Percentiles rank a stretch among this genome's conserved stretches.
These are phyloP conservation scores for Corythornis vintsioides DNA, from an alignment of 2,113 vertebrate species.

Conservation along the genomic window DNA sequence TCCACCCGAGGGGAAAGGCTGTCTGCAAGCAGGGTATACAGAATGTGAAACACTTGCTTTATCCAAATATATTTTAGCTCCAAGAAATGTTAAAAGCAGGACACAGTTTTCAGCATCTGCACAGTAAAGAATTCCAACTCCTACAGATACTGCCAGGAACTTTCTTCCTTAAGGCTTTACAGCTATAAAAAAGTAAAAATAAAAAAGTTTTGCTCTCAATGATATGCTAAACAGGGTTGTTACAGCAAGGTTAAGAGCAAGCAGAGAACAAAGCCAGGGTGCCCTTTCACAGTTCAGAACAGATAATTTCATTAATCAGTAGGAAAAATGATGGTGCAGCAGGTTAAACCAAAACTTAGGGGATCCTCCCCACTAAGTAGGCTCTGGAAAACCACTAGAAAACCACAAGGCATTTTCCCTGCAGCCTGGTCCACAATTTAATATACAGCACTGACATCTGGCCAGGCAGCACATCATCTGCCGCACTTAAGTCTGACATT, in stretches of 20 bases:
- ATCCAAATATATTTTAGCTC: constrained; percentile 4
- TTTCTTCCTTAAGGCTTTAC: neutral
- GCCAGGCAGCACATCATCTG: neutral
- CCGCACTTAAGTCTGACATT: rapidly evolving
- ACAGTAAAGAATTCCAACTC: constrained; percentile 1
- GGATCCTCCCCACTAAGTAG: neutral
- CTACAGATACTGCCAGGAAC: neutral
- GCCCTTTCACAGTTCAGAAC: neutral
- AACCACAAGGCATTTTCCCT: neutral
- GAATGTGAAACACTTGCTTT: neutral
- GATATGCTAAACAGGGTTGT: neutral
- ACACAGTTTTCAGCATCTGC: neutral
- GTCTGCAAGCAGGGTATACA: neutral
- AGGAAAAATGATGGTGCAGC: neutral
- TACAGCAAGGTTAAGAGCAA: neutral
- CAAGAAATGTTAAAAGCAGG: neutral
- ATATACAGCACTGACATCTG: neutral
- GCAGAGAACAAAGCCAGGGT: neutral
- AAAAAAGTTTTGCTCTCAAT: neutral
- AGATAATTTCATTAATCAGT: neutral
- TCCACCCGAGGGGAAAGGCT: neutral
- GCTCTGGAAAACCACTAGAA: neutral
- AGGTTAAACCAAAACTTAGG: neutral
- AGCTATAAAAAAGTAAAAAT: neutral
- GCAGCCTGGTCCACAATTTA: neutral